Evolutionary conservation across 2,113 vertebrate genomes (phyloP).

Genomic region (Brachyhypopomus occidentalis): DNA sequence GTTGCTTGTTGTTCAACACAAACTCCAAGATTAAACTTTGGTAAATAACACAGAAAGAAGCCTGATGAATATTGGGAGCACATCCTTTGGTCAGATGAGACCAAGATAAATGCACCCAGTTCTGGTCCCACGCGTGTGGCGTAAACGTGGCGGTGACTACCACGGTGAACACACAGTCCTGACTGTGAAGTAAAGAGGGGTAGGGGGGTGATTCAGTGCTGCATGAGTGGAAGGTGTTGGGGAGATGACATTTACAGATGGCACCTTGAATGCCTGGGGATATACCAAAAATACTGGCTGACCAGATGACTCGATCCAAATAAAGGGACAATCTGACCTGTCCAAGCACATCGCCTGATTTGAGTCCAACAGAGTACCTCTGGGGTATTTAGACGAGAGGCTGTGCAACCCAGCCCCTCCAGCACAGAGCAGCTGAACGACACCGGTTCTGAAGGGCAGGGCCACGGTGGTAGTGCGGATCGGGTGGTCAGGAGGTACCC

Average conservation of each 20-base stretch:
- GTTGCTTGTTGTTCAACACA: not conserved
- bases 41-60: not conserved
- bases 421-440: too few relatives aligned
- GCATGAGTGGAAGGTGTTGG: not conserved
- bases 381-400: too few relatives aligned
- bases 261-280: not conserved
- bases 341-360: too few relatives aligned
- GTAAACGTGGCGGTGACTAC: not conserved
- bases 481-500: too few relatives aligned
- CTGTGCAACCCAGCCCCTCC: too few relatives aligned
- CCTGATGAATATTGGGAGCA: not conserved
- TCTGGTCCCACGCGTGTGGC: not conserved
- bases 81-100: not conserved
- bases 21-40: not conserved
- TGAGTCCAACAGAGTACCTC: too few relatives aligned
- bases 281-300: not conserved
- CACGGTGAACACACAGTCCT: not conserved
- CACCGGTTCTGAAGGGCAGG: too few relatives aligned
- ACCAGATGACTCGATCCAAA: not conserved
- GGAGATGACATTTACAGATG: not conserved
- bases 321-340: too few relatives aligned
- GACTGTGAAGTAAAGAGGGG: not conserved
- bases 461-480: too few relatives aligned
- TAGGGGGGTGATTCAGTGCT: not conserved
- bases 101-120: not conserved